phyloP scores from a whole-genome alignment of 2,888 invertebrate species.

The Digitonthophagus gazella region DNA sequence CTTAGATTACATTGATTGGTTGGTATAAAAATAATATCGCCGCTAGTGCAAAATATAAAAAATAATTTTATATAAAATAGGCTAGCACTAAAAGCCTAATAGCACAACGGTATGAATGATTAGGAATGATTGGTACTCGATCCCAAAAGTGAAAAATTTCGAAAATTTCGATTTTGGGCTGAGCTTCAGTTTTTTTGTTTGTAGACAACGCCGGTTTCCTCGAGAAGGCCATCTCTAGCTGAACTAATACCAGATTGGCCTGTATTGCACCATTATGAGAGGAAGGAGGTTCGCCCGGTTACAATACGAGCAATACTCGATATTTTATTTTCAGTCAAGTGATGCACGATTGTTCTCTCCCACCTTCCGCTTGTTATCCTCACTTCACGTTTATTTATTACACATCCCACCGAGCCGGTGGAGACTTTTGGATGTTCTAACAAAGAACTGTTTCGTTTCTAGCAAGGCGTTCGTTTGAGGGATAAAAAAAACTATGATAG shows the following conservation, averaged over 20 bases:
- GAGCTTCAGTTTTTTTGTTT: slow-evolving; percentile 53
- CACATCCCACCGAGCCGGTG: slow-evolving; percentile 2
- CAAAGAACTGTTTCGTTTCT: slow-evolving; percentile 9
- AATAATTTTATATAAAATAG: no score
- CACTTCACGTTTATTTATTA: slow-evolving; percentile 17
- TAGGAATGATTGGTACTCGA: slow-evolving; percentile 10
- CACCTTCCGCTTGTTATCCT: slow-evolving; percentile 21
- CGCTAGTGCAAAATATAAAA: no score
- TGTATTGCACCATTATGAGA: slow-evolving; percentile 78
- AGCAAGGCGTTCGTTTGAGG: slow-evolving; percentile 1
- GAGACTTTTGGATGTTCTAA: slow-evolving; percentile 21
- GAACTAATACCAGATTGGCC: slow-evolving; percentile 98
- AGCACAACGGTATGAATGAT: slow-evolving; percentile 16
- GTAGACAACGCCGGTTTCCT: slow-evolving; percentile 54
- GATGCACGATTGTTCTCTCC: slow-evolving; percentile 31
- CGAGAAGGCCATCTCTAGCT: slow-evolving; percentile 84
- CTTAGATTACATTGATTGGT: no score
- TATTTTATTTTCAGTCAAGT: slow-evolving; percentile 26
- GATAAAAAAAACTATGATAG: no score
- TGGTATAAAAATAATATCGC: no score
- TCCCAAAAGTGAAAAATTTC: background rate
- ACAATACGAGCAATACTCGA: slow-evolving; percentile 20
- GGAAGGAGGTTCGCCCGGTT: slow-evolving; percentile 76
- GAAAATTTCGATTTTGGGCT: slow-evolving; percentile 33
- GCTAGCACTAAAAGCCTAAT: background rate